Base-by-base conservation (phyloP, 2,888 invertebrate genomes). In the Drosophila niveifrons region DNA sequence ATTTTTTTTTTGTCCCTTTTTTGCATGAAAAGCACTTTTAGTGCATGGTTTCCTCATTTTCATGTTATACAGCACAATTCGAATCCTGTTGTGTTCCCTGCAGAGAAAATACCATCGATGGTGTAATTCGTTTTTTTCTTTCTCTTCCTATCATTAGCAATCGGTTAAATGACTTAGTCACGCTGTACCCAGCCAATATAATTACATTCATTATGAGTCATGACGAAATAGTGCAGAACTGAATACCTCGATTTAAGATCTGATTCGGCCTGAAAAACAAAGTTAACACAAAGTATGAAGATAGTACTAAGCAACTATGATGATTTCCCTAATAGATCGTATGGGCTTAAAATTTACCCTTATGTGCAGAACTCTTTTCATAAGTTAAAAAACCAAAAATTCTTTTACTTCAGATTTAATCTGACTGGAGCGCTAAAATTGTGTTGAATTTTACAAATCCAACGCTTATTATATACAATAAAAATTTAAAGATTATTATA, bases 21-120 rank as follows among this genome's bases (percentile, higher is more conserved):
- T 78, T 87, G 88, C 88, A 85, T 88, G 85, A 85, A 85, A 89
- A 89, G 77, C 85, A 89, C 85, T 81, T 56, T 41, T 6, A 4
- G 13, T 57, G 31, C 11, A 43, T 17, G 18, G 13, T 44, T 10
- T 34, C 18, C 31, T 11, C 34, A 48, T 29, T 9, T 43, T 11
- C n/a, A n/a, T n/a, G 36, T 36, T 36, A 3, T 17, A 17, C 29
- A n/a, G 9, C 18, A n/a, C 10, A 17, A 44, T 43, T 17, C 28
- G 8, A 41, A 28, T 43, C 15, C n/a, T 34, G 7, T 1, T 34
- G 50, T 34, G 17, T 50, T 1, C 8, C 17, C 7, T 34, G 11
- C 17, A n/a, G 17, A 17, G 29, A 50, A 17, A 50, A 18, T 34
- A 11, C n/a, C 17, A 34, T 41, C n/a, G 31, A 17, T 50, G 10